Base-by-base conservation (phyloP, 2,888 invertebrate species). In the Bombylius major region DNA sequence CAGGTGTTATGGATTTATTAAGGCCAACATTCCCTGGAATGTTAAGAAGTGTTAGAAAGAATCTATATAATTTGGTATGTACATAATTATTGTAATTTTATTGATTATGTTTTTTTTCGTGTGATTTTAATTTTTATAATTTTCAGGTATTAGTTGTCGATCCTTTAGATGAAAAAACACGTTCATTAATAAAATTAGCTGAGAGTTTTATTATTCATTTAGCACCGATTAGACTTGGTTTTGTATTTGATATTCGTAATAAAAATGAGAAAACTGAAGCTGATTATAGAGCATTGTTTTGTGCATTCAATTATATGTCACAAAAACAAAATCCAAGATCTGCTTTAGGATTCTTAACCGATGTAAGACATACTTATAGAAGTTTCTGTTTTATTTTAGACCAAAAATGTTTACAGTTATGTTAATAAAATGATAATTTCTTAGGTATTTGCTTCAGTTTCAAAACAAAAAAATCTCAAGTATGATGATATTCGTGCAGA, bases 21-120 rank as follows among this genome's bases (percentile, higher is more conserved):
- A 79, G 96, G 58, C 97, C 98, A n/a, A 93, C 95, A 0, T 99
- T 95, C 69, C 97, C 97, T 1, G 98, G 98, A 55, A 97, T 98
- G 95, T 76, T 99, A 59, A 78, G 98, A 61, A 90, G 89, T 69
- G 80, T 92, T 64, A 79, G 89, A 57, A 83, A 88, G 64, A 93
- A 94, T 75, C 79, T 96, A 33, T 90, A 89, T 65, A 89, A 90
- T 74, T 79, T 90, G 69, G 88, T 86, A 69, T 76, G 78, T 72
- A n/a, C n/a, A n/a, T n/a, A 7, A 8, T n/a, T 33, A 11, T 3
- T 13, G 11, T 44, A 44, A 44, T 7, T 7, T 39, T 39, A 23
- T 23, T 23, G 23, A 23, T 23, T 13, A 5, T 44, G 44, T 5
- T 5, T 44, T 13, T 45, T 45, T 42, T 42, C 8, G 8, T 42